Evolutionary conservation across 2,113 vertebrate genomes (phyloP).

Genomic region (Thinocorus orbignyianus): DNA sequence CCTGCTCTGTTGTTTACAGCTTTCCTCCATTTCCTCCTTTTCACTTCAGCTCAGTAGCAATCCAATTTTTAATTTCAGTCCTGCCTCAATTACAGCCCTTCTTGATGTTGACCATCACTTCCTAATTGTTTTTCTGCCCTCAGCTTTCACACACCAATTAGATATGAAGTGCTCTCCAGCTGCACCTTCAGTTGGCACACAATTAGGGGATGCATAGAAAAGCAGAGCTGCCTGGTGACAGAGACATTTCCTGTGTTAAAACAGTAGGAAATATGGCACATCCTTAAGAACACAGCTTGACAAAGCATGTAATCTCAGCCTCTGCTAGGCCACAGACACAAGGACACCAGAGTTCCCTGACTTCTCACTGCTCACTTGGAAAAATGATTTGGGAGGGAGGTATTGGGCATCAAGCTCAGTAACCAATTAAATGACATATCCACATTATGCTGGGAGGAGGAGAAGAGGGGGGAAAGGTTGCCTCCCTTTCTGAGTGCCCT

Average conservation of each 20-base stretch:
- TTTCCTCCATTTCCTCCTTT: neutral
- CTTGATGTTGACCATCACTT: conserved; percentile 4
- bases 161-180: neutral
- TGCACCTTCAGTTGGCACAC: conserved; percentile 19
- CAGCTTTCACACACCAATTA: conserved; percentile 33
- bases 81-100: conserved; percentile 10
- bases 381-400: neutral
- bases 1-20: neutral
- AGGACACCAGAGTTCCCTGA: neutral
- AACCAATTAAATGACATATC: neutral
- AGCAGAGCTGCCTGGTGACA: neutral
- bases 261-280: neutral
- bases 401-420: neutral
- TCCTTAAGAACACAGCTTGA: conserved; percentile 10
- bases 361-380: neutral
- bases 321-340: neutral
- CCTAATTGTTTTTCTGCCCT: conserved; percentile 19
- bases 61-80: conserved; percentile 13
- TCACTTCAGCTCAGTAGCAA: neutral
- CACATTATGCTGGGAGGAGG: neutral
- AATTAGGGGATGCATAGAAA: neutral
- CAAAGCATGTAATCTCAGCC: neutral
- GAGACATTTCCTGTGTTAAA: conserved; percentile 16
- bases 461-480: neutral
- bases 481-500: neutral